Evolutionary conservation across 2,888 invertebrate species (phyloP), one percentile per base, ranked within the genome.

Genomic region (Papilio elwesi): DNA sequence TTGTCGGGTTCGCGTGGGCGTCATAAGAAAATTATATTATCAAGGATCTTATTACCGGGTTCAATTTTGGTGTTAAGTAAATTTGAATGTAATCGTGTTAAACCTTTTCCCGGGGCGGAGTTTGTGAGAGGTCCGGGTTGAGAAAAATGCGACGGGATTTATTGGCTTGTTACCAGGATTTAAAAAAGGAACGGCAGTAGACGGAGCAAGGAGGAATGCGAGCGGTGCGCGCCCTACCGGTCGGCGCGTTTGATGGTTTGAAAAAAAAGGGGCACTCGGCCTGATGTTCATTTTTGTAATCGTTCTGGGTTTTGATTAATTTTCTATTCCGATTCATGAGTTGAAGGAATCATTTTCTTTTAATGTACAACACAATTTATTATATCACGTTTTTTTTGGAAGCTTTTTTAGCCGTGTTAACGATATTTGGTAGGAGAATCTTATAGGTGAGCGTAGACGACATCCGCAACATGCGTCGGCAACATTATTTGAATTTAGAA

Each of bases 161-260:
- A 94, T 94, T 94, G 94, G 94, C 94, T 93, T 94, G 93, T 94
- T 94, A 90, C 91, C 87, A 87, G 88, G 91, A 89, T 93, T 93
- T 90, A 86, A 92, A 91, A 92, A 91, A 91, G 89, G 86, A 87
- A 84, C 85, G 85, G 81, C 79, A 74, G 83, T 83, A 86, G 87
- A 87, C 89, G 87, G 85, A 85, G 83, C 83, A 83, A 81, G 80
- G 77, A 79, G 87, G 90, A 90, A 91, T 92, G 91, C 83, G 84
- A 77, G 78, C 77, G 71, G 77, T 76, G 81, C 80, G 81, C 80
- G 76, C 79, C 78, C 80, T 78, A 77, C 77, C 81, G 79, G 82
- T 83, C 84, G 84, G 84, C 81, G 81, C 85, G 84, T 90, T 90
- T 87, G 87, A 87, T 84, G 87, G 84, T 86, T 83, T 83, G 76